Percentiles rank a stretch among this genome's conserved stretches.
These are phyloP conservation scores for Euwallacea similis DNA, from an alignment of 1,140 invertebrate species.

Conservation along the genomic window DNA sequence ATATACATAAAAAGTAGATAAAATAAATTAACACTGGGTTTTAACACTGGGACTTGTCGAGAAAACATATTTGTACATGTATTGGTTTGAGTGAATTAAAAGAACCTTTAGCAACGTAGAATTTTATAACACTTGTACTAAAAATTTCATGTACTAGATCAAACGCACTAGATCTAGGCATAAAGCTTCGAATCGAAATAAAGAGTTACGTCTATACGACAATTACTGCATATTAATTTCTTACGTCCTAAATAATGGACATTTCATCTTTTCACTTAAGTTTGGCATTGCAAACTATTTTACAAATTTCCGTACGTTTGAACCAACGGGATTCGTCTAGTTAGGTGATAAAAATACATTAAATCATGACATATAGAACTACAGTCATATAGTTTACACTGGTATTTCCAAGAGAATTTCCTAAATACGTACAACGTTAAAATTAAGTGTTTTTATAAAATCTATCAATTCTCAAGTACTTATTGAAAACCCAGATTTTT, in stretches of 20 bases:
- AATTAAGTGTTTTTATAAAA: slow-evolving; percentile 7
- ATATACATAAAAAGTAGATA: slow-evolving; percentile 6
- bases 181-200: no score
- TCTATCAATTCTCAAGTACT: slow-evolving; percentile 1
- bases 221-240: no score
- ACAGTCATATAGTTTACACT: slow-evolving; percentile 35
- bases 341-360: slow-evolving; percentile 5
- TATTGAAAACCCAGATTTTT: slow-evolving; percentile 28
- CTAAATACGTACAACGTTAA: slow-evolving; percentile 26
- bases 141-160: no score
- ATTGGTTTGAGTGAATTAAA: no score
- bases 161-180: no score
- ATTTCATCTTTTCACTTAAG: neutral
- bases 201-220: no score
- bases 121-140: no score
- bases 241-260: no score
- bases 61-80: no score
- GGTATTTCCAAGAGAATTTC: slow-evolving; percentile 31
- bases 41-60: neutral
- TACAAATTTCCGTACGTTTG: slow-evolving; percentile 10
- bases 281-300: slow-evolving; percentile 2
- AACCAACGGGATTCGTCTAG: slow-evolving; percentile 20
- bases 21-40: neutral
- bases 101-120: no score
- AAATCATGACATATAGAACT: slow-evolving; percentile 30